A percentile compares a stretch with the other conserved stretches of the same genome.
These are phyloP conservation scores for Oreochromis grahami DNA, from an alignment of 2,797 vertebrate genomes.

Conservation along the genomic window DNA sequence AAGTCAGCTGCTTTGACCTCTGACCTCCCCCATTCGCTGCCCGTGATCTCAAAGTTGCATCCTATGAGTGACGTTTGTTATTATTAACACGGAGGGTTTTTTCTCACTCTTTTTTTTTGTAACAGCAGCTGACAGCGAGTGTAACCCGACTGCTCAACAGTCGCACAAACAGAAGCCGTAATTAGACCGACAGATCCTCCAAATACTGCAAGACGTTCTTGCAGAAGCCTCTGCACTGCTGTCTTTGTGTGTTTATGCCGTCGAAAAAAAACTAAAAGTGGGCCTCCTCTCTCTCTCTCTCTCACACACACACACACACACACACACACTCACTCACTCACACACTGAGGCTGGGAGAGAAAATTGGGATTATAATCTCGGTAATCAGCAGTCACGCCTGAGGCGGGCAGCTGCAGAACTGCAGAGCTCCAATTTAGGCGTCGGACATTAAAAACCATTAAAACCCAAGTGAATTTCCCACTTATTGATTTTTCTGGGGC, in stretches of 20 bases:
- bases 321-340: background rate
- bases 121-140: constrained; percentile 7
- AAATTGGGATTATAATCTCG: constrained; percentile 64
- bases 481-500: constrained; percentile 45
- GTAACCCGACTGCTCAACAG: background rate
- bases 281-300: background rate
- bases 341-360: background rate
- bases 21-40: background rate
- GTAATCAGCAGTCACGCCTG: constrained; percentile 51
- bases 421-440: constrained; percentile 50
- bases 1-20: background rate
- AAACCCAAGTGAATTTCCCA: constrained; percentile 40
- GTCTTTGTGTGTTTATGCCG: constrained; percentile 26
- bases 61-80: background rate
- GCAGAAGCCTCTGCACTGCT: constrained; percentile 5
- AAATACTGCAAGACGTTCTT: constrained; percentile 30
- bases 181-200: constrained; percentile 32
- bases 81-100: background rate
- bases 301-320: background rate
- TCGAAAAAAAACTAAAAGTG: background rate
- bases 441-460: constrained; percentile 55
- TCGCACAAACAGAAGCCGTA: constrained; percentile 15
- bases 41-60: background rate
- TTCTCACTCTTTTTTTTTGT: background rate
- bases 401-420: constrained; percentile 56